Conservation (phyloP, 1,140 invertebrate species). For the Zaprionus kolodkinae region DNA sequence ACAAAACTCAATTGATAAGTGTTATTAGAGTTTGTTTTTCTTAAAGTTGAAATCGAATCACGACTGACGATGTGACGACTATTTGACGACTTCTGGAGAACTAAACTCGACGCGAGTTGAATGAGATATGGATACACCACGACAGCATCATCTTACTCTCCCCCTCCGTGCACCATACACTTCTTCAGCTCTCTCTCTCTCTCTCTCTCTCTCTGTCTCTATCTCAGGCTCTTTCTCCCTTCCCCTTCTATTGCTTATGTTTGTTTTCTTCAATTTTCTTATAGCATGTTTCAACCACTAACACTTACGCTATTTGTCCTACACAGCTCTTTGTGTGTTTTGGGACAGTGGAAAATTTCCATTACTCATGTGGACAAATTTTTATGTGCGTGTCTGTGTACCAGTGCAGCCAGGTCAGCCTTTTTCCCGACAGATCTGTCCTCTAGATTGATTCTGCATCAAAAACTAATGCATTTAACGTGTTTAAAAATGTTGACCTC, state of each 20-base stretch:
- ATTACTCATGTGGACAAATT: slow-evolving; percentile 15
- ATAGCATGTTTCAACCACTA: slow-evolving; percentile 37
- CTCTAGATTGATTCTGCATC: too few relatives aligned
- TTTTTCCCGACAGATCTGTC: too few relatives aligned
- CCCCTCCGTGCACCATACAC: slow-evolving; percentile 8
- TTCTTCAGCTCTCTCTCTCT: slow-evolving; percentile 1
- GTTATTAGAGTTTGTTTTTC: slow-evolving; percentile 29
- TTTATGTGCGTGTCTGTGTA: not conserved
- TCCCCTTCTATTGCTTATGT: slow-evolving; percentile 12
- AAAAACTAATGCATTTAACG: too few relatives aligned
- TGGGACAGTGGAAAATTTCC: slow-evolving; percentile 46
- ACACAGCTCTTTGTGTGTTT: slow-evolving; percentile 39
- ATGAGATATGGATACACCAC: slow-evolving; percentile 25
- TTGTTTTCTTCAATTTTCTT: slow-evolving; percentile 43
- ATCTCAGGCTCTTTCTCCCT: not conserved
- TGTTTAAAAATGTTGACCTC: too few relatives aligned
- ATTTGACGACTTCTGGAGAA: slow-evolving; percentile 1
- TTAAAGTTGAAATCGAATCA: slow-evolving; percentile 38
- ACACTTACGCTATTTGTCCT: slow-evolving; percentile 27
- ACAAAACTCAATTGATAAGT: slow-evolving; percentile 27
- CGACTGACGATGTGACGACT: slow-evolving; percentile 17
- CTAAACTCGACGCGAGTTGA: slow-evolving; percentile 9
- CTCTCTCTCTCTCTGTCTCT: not conserved
- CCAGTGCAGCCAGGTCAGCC: too few relatives aligned
- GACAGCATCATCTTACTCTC: slow-evolving; percentile 15